phyloP scores from a whole-genome alignment of 2,888 invertebrate species.

The Caenorhabditis sp. region DNA sequence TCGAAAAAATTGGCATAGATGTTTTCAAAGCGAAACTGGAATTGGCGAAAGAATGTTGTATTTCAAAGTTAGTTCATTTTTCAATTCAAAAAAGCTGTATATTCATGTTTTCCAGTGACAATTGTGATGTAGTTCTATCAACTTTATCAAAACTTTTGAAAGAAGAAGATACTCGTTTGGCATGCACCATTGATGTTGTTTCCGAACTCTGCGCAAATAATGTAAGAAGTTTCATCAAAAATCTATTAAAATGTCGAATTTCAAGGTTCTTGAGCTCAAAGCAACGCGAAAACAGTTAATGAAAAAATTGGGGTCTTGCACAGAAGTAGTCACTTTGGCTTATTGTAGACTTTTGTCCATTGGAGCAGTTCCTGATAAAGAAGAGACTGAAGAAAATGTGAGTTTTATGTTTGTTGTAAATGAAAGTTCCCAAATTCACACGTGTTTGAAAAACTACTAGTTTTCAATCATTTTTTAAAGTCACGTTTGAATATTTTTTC shows the following conservation, averaged over 20 bases:
- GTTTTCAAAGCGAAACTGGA: conserved; percentile 11
- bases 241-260: neutral
- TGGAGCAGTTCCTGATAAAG: conserved; percentile 3
- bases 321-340: conserved; percentile 3
- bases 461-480: too few species aligned
- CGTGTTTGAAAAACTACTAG: too few species aligned
- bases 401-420: too few species aligned
- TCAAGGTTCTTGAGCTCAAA: conserved; percentile 12
- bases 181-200: neutral
- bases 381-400: conserved; percentile 9
- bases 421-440: too few species aligned
- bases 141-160: conserved; percentile 11
- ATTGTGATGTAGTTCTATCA: conserved; percentile 5
- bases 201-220: conserved; percentile 9
- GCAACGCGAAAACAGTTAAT: neutral
- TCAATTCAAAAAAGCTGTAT: neutral
- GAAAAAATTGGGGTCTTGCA: conserved; percentile 8
- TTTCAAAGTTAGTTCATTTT: conserved; percentile 15
- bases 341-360: conserved; percentile 17
- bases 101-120: conserved; percentile 14
- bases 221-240: neutral
- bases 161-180: conserved; percentile 5
- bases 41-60: conserved; percentile 14
- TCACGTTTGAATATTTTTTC: too few species aligned
- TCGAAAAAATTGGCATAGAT: neutral